phyloP scores from a whole-genome alignment of 1,140 invertebrate genomes.

The Drosophila teissieri region DNA sequence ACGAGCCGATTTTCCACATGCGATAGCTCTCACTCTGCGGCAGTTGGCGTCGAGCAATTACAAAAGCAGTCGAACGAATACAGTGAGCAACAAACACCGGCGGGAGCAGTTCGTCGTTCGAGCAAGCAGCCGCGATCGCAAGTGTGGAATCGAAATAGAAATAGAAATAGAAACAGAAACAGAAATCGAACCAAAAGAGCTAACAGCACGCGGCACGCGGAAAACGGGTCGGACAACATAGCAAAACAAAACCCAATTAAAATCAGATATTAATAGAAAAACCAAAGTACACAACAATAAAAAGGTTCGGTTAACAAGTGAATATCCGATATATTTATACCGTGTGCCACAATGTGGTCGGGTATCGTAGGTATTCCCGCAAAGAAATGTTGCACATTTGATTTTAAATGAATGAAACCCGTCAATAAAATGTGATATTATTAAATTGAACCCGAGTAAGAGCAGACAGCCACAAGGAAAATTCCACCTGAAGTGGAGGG shows the following conservation, averaged over 20 bases:
- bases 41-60: constrained; percentile 12
- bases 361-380: constrained; percentile 1
- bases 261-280: constrained; percentile 39
- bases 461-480: not conserved
- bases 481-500: constrained; percentile 1
- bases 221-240: constrained; percentile 36
- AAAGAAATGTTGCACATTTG: constrained; percentile 7
- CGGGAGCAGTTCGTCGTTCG: constrained; percentile 18
- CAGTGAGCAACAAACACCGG: constrained; percentile 24
- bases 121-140: constrained; percentile 12
- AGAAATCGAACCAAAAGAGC: constrained; percentile 7
- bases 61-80: constrained; percentile 20
- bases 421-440: constrained; percentile 19
- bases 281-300: constrained; percentile 19
- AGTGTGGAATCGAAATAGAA: constrained; percentile 7
- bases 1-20: not conserved
- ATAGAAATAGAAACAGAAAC: no score
- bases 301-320: constrained; percentile 40
- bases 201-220: constrained; percentile 23
- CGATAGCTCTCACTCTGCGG: constrained; percentile 14
- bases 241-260: constrained; percentile 40
- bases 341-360: constrained; percentile 25
- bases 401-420: not conserved
- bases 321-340: constrained; percentile 6
- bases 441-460: constrained; percentile 22